Evolutionary conservation across 2,888 invertebrate genomes (phyloP).

Genomic region (Chrysolina oricalcia): DNA sequence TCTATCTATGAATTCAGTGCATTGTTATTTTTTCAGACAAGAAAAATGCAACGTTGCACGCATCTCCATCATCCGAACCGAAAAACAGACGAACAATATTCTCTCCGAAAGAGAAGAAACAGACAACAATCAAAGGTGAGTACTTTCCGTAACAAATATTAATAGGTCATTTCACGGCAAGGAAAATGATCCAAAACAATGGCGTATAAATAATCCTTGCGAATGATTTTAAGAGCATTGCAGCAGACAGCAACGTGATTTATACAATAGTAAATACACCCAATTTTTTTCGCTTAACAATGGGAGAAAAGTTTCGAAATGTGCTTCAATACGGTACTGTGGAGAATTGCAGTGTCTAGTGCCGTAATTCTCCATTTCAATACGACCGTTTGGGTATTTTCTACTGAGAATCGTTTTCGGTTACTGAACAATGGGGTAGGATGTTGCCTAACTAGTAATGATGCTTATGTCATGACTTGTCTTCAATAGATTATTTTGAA

Average conservation of each 20-base stretch:
- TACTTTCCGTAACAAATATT: background rate
- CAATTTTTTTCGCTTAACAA: constrained; percentile 7
- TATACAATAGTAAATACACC: constrained; percentile 13
- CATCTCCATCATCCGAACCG: constrained; percentile 58
- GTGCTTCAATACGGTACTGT: background rate
- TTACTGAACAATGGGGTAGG: constrained; percentile 4
- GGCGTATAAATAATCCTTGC: constrained; percentile 26
- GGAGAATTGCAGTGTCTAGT: background rate
- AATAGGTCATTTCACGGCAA: background rate
- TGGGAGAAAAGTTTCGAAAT: background rate
- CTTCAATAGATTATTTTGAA: background rate
- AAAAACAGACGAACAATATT: constrained; percentile 61
- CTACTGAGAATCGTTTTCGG: background rate
- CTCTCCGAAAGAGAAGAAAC: constrained; percentile 65
- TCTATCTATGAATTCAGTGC: too few relatives aligned
- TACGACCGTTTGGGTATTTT: background rate
- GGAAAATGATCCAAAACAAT: constrained; percentile 3
- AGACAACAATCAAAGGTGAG: constrained; percentile 54
- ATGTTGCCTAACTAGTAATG: background rate
- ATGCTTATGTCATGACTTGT: background rate
- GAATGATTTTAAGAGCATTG: background rate
- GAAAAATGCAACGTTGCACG: constrained; percentile 58
- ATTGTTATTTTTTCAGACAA: constrained; percentile 59
- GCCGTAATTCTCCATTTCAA: background rate
- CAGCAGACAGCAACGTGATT: background rate